phyloP scores from a whole-genome alignment of 2,888 invertebrate genomes.

The Chaetoderma sp. region DNA sequence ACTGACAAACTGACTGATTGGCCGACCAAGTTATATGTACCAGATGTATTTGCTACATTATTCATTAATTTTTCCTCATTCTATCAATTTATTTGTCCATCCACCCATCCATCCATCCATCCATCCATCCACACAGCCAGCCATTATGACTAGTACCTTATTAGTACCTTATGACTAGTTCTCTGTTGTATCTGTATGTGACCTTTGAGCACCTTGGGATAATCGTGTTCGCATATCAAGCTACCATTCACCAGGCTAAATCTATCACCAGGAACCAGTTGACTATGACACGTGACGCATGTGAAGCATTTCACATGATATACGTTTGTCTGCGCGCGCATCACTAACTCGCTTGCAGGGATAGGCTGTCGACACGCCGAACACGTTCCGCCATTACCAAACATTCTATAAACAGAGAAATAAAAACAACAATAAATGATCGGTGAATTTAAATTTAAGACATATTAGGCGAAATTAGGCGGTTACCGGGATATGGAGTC shows the following conservation, averaged over 20 bases:
- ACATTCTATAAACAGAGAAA: constrained; percentile 79
- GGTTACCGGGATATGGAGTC: no score
- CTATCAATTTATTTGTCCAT: no score
- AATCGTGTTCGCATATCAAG: constrained; percentile 94
- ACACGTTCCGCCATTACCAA: constrained; percentile 89
- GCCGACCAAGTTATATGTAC: no score
- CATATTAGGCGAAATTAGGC: no score
- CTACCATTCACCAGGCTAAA: constrained; percentile 92
- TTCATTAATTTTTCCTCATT: no score
- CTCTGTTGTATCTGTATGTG: constrained; percentile 48
- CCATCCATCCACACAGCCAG: no score
- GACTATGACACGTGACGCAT: constrained; percentile 91
- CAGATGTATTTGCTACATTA: no score
- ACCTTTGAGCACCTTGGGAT: constrained; percentile 84
- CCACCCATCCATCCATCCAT: no score
- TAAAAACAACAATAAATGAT: no score
- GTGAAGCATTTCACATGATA: constrained; percentile 97
- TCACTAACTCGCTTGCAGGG: constrained; percentile 93
- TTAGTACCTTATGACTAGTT: constrained; percentile 59
- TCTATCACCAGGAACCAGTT: constrained; percentile 91
- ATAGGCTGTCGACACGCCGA: constrained; percentile 92
- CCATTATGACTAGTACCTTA: no score
- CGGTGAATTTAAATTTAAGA: no score
- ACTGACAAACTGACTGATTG: no score
- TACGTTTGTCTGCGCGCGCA: constrained; percentile 81